These are phyloP conservation scores for Fulica atra DNA, from an alignment of 2,113 vertebrate genomes.

Conservation along the genomic window DNA sequence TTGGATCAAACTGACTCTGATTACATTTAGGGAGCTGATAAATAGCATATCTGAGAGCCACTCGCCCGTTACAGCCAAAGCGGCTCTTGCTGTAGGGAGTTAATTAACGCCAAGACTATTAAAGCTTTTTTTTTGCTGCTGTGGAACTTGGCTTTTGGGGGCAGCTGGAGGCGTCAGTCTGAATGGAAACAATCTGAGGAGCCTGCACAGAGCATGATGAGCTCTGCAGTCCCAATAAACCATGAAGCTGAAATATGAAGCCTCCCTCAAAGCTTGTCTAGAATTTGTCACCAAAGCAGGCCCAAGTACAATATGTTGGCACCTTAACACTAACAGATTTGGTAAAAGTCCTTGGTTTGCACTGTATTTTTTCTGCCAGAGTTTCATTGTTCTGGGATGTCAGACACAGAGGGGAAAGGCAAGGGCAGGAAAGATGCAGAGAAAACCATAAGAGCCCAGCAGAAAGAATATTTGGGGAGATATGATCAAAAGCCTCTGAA, in stretches of 20 bases:
- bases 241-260: not conserved
- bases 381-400: not conserved
- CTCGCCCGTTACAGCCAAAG: not conserved
- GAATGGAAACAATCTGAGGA: not conserved
- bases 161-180: not conserved
- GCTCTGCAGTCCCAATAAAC: not conserved
- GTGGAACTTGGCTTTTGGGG: not conserved
- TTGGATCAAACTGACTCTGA: conserved; percentile 13
- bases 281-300: not conserved
- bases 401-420: not conserved
- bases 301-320: not conserved
- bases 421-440: not conserved
- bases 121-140: not conserved
- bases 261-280: not conserved
- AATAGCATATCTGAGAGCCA: conserved; percentile 33
- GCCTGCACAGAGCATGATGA: not conserved
- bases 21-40: conserved; percentile 43
- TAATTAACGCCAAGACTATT: conserved; percentile 32
- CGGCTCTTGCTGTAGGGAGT: conserved; percentile 14
- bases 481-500: not conserved
- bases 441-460: not conserved
- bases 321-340: not conserved
- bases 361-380: not conserved
- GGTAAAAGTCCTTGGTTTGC: not conserved
- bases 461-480: not conserved